phyloP scores from a whole-genome alignment of 2,888 invertebrate species.

The Coelopa pilipes region DNA sequence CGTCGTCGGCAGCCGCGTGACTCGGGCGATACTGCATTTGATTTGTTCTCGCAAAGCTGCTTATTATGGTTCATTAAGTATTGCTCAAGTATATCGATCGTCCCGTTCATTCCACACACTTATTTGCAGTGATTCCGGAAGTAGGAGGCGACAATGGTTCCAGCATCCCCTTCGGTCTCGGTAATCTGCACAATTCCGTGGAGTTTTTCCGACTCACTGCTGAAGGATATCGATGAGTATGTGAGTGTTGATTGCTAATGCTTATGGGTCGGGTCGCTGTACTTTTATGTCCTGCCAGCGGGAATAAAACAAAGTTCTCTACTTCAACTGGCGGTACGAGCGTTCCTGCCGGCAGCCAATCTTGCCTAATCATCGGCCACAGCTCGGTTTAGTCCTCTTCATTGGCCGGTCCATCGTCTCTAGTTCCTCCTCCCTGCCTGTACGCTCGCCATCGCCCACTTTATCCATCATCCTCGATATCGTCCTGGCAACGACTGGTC shows the following conservation, averaged over 20 bases:
- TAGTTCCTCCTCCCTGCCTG: too few species aligned
- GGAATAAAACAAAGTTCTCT: too few species aligned
- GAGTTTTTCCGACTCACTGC: too few species aligned
- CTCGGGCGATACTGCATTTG: conserved; percentile 4
- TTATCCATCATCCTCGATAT: too few species aligned
- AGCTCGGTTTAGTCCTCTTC: too few species aligned
- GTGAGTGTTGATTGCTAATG: not conserved
- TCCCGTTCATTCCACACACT: conserved; percentile 7
- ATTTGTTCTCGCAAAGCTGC: conserved; percentile 25
- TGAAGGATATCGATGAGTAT: not conserved
- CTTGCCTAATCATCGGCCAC: too few species aligned
- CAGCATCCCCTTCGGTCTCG: not conserved
- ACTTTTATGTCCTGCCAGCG: too few species aligned
- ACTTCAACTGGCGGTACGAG: too few species aligned
- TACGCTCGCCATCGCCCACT: too few species aligned
- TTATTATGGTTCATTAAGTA: conserved; percentile 33
- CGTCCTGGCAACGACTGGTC: not conserved
- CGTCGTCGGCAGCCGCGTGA: not conserved
- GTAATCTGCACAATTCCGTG: too few species aligned
- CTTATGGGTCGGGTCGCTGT: not conserved
- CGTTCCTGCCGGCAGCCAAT: too few species aligned
- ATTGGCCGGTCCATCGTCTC: too few species aligned
- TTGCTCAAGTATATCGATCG: conserved; percentile 23
- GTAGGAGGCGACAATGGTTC: not conserved
- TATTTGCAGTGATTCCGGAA: not conserved